A percentile compares a stretch with the other conserved stretches of the same genome.
These are phyloP conservation scores for Pterobdella sp. DNA, from an alignment of 2,888 invertebrate genomes.

Conservation along the genomic window DNA sequence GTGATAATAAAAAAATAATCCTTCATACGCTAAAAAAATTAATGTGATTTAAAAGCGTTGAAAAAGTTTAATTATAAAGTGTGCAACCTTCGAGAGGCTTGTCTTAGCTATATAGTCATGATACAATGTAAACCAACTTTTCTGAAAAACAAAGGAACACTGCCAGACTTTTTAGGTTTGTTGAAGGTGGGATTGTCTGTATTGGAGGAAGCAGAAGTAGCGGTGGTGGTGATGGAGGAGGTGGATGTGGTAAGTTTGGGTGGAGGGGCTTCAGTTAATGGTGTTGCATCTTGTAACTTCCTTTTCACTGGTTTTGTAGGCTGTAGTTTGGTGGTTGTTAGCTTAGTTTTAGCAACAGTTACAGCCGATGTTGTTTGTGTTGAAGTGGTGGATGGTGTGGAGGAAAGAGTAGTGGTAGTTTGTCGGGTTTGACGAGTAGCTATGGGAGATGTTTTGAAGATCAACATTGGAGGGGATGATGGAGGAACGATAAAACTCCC, in stretches of 20 bases:
- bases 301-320: background rate
- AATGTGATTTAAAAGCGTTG: too few species aligned
- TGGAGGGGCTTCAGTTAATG: background rate
- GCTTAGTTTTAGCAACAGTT: background rate
- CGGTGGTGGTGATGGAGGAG: background rate
- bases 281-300: background rate
- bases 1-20: too few species aligned
- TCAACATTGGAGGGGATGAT: background rate
- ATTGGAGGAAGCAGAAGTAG: background rate
- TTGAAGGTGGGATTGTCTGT: slow-evolving; percentile 25
- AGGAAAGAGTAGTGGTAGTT: background rate
- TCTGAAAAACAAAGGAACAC: slow-evolving; percentile 72
- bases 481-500: background rate
- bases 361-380: background rate
- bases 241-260: background rate
- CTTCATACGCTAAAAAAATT: too few species aligned
- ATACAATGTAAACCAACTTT: slow-evolving; percentile 62
- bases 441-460: background rate
- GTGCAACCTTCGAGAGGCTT: too few species aligned
- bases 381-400: background rate
- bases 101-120: too few species aligned
- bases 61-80: too few species aligned
- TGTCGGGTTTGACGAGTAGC: background rate
- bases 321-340: background rate
- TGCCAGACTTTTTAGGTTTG: slow-evolving; percentile 59